Evolutionary conservation across 2,888 invertebrate genomes (phyloP), one percentile per base, ranked within the genome.

Genomic region (Girardia tigrina): DNA sequence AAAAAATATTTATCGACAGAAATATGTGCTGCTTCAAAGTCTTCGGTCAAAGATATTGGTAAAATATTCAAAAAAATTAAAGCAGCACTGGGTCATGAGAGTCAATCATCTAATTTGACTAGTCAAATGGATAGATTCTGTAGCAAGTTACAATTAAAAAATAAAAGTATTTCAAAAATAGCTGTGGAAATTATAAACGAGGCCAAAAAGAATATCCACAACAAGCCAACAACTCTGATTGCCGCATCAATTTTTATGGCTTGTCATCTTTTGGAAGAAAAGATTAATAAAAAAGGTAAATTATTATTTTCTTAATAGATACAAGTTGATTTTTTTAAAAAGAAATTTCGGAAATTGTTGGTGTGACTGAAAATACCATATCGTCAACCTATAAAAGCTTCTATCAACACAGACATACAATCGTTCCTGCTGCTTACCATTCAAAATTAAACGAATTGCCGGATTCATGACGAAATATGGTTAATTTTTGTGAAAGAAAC

Each of bases 71-170:
- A 56, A 56, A 56, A 56, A 56, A 23, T 56, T 6, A 4, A 4
- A 56, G 4, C 23, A 2, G 56, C 56, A 12, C n/a, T 56, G 4
- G 56, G 56, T 12, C 23, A 20, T n/a, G 56, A 6, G 6, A 12
- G 56, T 56, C 20, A 56, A n/a, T 8, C 56, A 56, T 56, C 56
- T 20, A 56, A 56, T 56, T 20, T 56, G n/a, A 56, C 23, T 56
- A 23, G 23, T n/a, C 56, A 56, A 56, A n/a, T 56, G n/a, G 20
- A n/a, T 56, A n/a, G 56, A 56, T 56, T 56, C n/a, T 56, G 56
- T 56, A 20, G 23, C n/a, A 4, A 56, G n/a, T 56, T 56, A 23
- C 56, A 56, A 56, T 20, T 56, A 6, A 56, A 56, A 56, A 16
- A 56, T 56, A 56, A 56, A 56, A 12, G 2, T 56, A 4, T 56